Evolutionary conservation across 37 sponge, comb jelly and placozoan species (phyloP).

Genomic region (Hexactinellida sp.): DNA sequence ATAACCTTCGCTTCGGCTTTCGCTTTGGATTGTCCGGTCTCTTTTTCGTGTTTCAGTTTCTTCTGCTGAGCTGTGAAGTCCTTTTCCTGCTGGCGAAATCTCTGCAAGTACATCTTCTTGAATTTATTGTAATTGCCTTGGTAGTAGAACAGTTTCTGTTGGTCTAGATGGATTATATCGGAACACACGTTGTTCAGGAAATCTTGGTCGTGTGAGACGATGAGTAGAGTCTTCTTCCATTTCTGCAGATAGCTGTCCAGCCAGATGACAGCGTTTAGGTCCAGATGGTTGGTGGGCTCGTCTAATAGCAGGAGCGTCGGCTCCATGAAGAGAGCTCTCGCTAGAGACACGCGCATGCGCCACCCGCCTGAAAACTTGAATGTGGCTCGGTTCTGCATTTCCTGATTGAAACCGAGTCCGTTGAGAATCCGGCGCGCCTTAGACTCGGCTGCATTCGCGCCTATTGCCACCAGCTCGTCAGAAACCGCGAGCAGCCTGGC

Average conservation of each 20-base stretch:
- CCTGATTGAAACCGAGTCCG: constrained; percentile 86
- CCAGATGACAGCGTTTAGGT: constrained; percentile 99
- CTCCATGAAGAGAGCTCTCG: constrained; percentile 96
- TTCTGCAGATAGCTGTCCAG: constrained; percentile 86
- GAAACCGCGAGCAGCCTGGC: constrained; percentile 37
- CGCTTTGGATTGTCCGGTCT: constrained; percentile 54
- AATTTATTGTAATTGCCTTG: constrained; percentile 95
- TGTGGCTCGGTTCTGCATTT: constrained; percentile 89
- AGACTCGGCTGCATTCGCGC: constrained; percentile 80
- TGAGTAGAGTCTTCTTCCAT: constrained; percentile 96
- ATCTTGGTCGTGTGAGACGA: constrained; percentile 98
- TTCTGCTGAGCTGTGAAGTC: constrained; percentile 68
- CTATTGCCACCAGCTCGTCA: constrained; percentile 81
- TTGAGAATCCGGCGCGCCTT: constrained; percentile 71
- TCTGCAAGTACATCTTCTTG: constrained; percentile 94
- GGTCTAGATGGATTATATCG: constrained; percentile 86
- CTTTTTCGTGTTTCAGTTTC: constrained; percentile 45
- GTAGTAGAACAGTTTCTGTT: constrained; percentile 86
- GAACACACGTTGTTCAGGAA: constrained; percentile 95
- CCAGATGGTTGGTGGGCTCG: constrained; percentile 98
- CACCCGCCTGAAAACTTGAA: constrained; percentile 91
- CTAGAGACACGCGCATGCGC: constrained; percentile 97
- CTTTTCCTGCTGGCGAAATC: constrained; percentile 69
- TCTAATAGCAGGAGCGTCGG: constrained; percentile 92
- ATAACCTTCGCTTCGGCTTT: constrained; percentile 44